Evolutionary conservation across 1,140 invertebrate species (phyloP).

Genomic region (Megathymus violae): DNA sequence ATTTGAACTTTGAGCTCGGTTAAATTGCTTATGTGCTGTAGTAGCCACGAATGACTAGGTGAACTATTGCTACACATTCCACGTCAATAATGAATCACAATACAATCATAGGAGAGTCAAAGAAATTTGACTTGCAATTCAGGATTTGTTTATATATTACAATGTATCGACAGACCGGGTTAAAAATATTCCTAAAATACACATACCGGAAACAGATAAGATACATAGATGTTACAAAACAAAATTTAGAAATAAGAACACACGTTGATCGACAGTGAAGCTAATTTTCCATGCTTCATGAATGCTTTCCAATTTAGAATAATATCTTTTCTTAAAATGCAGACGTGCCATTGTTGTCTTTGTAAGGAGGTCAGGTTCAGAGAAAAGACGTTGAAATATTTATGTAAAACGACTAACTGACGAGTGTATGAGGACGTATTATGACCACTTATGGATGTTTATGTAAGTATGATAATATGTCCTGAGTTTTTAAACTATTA

Average conservation of each 20-base stretch:
- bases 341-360: slow-evolving; percentile 3
- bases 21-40: too few species aligned
- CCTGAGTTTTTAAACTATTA: background rate
- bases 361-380: slow-evolving; percentile 22
- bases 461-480: slow-evolving; percentile 16
- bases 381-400: slow-evolving; percentile 23
- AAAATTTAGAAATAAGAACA: background rate
- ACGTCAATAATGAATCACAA: too few species aligned
- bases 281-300: slow-evolving; percentile 8
- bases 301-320: slow-evolving; percentile 8
- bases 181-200: too few species aligned
- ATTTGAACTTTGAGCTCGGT: too few species aligned
- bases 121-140: too few species aligned
- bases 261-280: background rate
- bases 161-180: too few species aligned
- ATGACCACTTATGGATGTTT: slow-evolving; percentile 4
- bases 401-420: slow-evolving; percentile 18
- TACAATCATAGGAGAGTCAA: too few species aligned
- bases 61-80: too few species aligned
- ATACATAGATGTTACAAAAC: slow-evolving; percentile 12
- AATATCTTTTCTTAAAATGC: slow-evolving; percentile 14
- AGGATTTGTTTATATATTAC: too few species aligned
- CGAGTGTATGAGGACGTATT: slow-evolving; percentile 19
- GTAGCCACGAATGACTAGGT: too few species aligned
- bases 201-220: too few species aligned